phyloP scores from a whole-genome alignment of 2,797 vertebrate species.

The Enteromius afrohamiltoni region DNA sequence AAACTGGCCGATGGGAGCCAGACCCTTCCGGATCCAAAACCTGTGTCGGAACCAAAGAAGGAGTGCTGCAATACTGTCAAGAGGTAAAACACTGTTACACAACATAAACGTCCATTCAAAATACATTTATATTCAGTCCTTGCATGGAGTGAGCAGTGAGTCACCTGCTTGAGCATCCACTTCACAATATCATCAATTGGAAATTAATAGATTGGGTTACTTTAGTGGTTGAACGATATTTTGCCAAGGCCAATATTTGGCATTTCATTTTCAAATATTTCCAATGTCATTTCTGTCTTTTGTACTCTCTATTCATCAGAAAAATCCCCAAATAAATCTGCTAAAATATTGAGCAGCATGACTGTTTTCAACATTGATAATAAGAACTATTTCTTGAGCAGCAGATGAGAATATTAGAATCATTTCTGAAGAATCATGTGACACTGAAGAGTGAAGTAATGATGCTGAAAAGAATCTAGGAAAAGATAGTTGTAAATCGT shows the following conservation, averaged over 20 bases:
- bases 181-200: neutral
- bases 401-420: neutral
- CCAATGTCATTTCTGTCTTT: neutral
- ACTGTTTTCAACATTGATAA: too few relatives aligned
- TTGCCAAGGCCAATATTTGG: too few relatives aligned
- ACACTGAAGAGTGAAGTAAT: neutral
- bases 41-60: conserved; percentile 90
- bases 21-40: conserved; percentile 89
- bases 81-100: conserved; percentile 81
- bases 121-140: neutral
- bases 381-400: too few relatives aligned
- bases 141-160: neutral
- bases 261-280: too few relatives aligned
- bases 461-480: neutral
- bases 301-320: neutral
- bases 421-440: neutral
- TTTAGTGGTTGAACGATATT: neutral
- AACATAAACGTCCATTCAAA: neutral
- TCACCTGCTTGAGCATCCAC: neutral
- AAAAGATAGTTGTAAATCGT: neutral
- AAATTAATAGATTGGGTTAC: neutral
- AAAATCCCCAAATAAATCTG: neutral
- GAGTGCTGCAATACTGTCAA: conserved; percentile 94
- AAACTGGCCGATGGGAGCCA: conserved; percentile 96
- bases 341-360: too few relatives aligned